phyloP scores from a whole-genome alignment of 2,113 vertebrate species.

The Cricetomys ansorgei region DNA sequence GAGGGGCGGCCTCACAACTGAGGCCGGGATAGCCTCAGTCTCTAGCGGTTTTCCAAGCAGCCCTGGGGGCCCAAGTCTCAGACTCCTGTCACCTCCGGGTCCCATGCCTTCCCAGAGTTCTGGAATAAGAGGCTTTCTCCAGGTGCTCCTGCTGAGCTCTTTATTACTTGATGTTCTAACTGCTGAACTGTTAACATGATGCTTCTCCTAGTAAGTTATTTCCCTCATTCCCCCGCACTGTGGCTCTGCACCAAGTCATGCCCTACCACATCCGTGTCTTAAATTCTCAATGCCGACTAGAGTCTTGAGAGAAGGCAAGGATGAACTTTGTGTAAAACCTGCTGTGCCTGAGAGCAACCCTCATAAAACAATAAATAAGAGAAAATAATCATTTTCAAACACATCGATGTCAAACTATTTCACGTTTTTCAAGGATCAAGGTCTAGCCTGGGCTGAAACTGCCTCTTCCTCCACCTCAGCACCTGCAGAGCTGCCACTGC shows the following conservation, averaged over 20 bases:
- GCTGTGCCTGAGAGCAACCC: constrained; percentile 36
- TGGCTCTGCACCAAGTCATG: background rate
- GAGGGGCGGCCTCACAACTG: background rate
- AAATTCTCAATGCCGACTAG: background rate
- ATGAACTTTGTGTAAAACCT: constrained; percentile 35
- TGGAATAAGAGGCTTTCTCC: background rate
- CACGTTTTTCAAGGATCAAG: background rate
- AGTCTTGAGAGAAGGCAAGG: constrained; percentile 21
- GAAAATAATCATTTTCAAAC: background rate
- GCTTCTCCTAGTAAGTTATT: background rate
- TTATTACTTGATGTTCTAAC: background rate
- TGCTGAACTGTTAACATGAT: background rate
- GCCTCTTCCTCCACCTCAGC: background rate
- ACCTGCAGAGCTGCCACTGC: background rate
- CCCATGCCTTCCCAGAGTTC: background rate
- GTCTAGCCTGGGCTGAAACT: background rate
- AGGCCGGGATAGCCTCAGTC: background rate
- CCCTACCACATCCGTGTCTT: background rate
- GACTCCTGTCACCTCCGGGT: background rate
- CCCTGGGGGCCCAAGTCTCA: background rate
- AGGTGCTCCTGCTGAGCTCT: constrained; percentile 2
- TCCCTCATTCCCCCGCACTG: background rate
- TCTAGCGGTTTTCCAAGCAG: background rate
- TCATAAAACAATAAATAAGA: background rate
- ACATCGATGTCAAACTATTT: constrained; percentile 5